Evolutionary conservation across 2,888 invertebrate species (phyloP).

Genomic region (Cephus nigrinus): DNA sequence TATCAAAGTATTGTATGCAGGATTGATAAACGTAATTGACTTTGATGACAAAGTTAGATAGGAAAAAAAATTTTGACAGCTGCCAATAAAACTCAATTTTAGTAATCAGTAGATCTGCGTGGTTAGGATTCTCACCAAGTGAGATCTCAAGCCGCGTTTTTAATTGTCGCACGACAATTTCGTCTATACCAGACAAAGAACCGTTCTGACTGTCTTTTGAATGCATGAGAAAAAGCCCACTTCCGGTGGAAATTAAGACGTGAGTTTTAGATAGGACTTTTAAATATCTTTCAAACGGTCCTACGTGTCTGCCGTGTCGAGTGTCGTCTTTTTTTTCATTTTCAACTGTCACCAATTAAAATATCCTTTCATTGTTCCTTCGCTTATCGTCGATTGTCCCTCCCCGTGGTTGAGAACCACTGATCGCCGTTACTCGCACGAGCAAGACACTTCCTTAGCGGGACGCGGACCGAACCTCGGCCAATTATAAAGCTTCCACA

Average conservation of each 20-base stretch:
- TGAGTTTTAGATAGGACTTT: neutral
- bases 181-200: neutral
- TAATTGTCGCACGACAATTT: neutral
- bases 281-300: neutral
- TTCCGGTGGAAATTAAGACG: neutral
- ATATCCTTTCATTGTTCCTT: neutral
- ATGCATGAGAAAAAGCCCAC: neutral
- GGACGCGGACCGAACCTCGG: constrained; percentile 1
- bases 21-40: neutral
- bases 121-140: neutral
- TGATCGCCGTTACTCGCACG: constrained; percentile 6
- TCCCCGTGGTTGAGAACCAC: neutral
- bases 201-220: neutral
- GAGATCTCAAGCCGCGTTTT: neutral
- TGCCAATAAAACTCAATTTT: neutral
- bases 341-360: neutral
- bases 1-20: neutral
- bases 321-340: neutral
- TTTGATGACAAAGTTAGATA: neutral
- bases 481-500: constrained; percentile 6
- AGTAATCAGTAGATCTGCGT: neutral
- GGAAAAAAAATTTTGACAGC: neutral
- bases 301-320: neutral
- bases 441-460: constrained; percentile 12
- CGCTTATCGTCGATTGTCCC: neutral